Conservation (phyloP, 2,113 vertebrate genomes). For the Penelope pileata region DNA sequence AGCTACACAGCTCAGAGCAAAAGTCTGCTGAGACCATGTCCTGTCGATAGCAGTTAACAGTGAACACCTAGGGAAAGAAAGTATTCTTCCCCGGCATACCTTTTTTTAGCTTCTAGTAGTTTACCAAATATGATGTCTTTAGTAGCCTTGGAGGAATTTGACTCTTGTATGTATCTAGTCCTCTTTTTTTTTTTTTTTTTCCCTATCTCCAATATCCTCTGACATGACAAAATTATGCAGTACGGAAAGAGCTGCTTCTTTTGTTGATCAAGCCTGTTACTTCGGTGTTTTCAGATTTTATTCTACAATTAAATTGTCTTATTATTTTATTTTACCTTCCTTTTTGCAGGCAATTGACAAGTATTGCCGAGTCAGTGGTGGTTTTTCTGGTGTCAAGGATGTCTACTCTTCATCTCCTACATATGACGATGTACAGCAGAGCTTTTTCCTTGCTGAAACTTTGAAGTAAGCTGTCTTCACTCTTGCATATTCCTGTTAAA, state of each 20-base stretch:
- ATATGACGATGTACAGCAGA: conserved; percentile 97
- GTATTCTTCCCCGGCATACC: not conserved
- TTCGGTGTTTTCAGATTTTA: not conserved
- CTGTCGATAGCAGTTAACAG: not conserved
- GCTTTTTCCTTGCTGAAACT: conserved; percentile 98
- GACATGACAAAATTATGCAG: not conserved
- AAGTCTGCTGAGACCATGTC: accelerated
- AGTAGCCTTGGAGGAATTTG: not conserved
- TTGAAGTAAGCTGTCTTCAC: conserved; percentile 87
- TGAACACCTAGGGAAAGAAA: not conserved
- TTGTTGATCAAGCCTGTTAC: not conserved
- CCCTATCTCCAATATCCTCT: not conserved
- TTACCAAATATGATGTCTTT: not conserved
- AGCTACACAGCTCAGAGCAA: not conserved
- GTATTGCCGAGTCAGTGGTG: conserved; percentile 93
- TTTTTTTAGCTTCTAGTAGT: not conserved
- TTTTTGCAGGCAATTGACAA: conserved; percentile 92
- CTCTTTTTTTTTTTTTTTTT: not conserved
- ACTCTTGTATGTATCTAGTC: not conserved
- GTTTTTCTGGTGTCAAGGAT: conserved; percentile 97
- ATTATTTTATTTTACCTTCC: not conserved
- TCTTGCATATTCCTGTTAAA: not conserved
- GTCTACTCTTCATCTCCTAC: conserved; percentile 94
- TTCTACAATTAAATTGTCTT: not conserved
- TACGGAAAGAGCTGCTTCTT: not conserved